Conservation (phyloP, 1,140 invertebrate species). For the Brachionus calyciflorus region DNA sequence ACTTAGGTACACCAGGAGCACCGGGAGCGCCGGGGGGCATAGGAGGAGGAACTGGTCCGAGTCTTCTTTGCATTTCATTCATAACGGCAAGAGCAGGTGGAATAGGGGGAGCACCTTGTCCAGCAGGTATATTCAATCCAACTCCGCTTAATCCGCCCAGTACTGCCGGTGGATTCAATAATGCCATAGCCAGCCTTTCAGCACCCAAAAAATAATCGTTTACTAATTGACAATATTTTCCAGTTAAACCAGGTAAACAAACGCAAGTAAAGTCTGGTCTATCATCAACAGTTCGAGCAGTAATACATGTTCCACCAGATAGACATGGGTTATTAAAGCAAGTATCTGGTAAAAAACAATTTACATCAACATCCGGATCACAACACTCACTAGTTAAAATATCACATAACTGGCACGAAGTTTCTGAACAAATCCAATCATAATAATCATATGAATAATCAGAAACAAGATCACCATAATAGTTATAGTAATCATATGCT, state of each 20-base stretch:
- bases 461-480: conserved; percentile 24
- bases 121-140: not conserved
- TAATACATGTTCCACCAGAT: conserved; percentile 39
- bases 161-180: not conserved
- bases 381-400: conserved; percentile 38
- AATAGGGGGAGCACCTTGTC: not conserved
- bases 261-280: conserved; percentile 65
- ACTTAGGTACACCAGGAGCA: not conserved
- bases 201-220: conserved; percentile 40
- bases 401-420: conserved; percentile 35
- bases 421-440: conserved; percentile 42
- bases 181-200: not conserved
- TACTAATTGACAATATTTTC: conserved; percentile 55
- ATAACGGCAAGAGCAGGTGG: not conserved
- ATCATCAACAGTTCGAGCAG: conserved; percentile 28
- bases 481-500: conserved; percentile 40
- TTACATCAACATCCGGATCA: conserved; percentile 44
- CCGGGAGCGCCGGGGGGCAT: not conserved
- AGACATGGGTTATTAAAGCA: conserved; percentile 43
- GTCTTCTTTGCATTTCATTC: not conserved
- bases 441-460: conserved; percentile 44
- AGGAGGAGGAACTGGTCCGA: not conserved
- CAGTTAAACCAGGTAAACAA: conserved; percentile 79
- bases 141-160: not conserved
- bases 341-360: conserved; percentile 40